Conservation (phyloP, 2,888 invertebrate species). For the Allygus modestus region DNA sequence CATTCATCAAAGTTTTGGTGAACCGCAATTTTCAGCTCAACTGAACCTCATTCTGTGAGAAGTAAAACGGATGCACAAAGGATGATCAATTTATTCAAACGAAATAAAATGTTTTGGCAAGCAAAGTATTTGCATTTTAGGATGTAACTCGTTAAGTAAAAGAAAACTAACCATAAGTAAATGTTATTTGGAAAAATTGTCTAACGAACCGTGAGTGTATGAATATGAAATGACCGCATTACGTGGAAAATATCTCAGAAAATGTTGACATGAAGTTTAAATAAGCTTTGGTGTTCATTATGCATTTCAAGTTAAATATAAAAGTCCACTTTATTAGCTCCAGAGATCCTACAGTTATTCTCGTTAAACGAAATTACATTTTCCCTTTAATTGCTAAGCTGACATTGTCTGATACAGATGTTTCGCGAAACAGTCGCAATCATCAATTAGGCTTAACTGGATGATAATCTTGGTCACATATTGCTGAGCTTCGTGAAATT, state of each 20-base stretch:
- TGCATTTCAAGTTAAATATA: background rate
- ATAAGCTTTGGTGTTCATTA: background rate
- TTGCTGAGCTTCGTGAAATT: background rate
- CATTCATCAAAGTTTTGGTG: too few species aligned
- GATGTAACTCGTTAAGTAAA: too few species aligned
- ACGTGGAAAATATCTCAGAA: background rate
- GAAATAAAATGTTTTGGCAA: too few species aligned
- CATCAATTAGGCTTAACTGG: background rate
- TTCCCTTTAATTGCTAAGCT: slow-evolving; percentile 5
- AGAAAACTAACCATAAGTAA: too few species aligned
- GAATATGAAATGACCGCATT: background rate
- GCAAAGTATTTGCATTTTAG: too few species aligned
- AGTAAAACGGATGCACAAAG: too few species aligned
- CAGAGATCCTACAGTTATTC: too few species aligned
- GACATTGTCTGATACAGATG: background rate
- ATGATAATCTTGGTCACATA: background rate
- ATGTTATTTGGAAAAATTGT: too few species aligned
- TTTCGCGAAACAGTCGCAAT: background rate
- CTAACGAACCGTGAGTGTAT: background rate
- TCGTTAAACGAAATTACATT: too few species aligned
- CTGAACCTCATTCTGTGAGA: too few species aligned
- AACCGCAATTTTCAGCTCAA: too few species aligned
- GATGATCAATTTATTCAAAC: too few species aligned
- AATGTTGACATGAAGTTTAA: background rate
- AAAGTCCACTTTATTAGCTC: background rate